Evolutionary conservation across 2,888 invertebrate species (phyloP), one percentile per base, ranked within the genome.

Genomic region (Cheilosia vulpina): DNA sequence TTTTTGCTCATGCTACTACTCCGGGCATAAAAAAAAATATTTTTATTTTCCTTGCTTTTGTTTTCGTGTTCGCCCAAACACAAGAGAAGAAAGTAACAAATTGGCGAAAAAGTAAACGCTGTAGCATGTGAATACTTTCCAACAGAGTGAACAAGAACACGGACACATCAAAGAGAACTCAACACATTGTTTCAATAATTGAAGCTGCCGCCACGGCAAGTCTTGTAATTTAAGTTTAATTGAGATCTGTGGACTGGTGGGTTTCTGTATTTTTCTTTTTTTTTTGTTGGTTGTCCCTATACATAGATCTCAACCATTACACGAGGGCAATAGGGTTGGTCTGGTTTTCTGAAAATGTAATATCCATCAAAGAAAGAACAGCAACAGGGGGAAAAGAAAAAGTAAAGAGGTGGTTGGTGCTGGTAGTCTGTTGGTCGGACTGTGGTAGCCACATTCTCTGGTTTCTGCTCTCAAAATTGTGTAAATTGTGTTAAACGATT

Each of bases 201-300:
- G 79, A 79, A 69, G 69, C 69, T 53, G 47, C 75, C 78, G 47
- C 62, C 55, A 69, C 79, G 57, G 66, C 57, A 79, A 65, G 63
- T 69, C 79, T 79, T 84, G 73, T 79, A 79, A 75, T 84, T 84
- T 84, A 75, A 79, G 62, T 84, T 79, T 79, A 84, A 84, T 84
- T 84, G 84, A 75, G 79, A 84, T 73, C 75, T 84, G 79, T 75
- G 58, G 75, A 84, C 57, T 71, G 55, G 69, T 50, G 55, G 78
- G 78, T 71, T 63, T 50, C 55, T 62, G 41, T 43, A 43, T 65
- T 43, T 60, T 53, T 31, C 6, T 27, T 53, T 21, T 53, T 24
- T n/a, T 17, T 24, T 19, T 2, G 7, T 15, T 15, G 19, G 38
- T 31, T 65, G 52, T 38, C 13, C 38, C n/a, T 57, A 27, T 58